Evolutionary conservation across 1,140 invertebrate species (phyloP), one percentile per base, ranked within the genome.

Genomic region (Lutraria rhynchaena): DNA sequence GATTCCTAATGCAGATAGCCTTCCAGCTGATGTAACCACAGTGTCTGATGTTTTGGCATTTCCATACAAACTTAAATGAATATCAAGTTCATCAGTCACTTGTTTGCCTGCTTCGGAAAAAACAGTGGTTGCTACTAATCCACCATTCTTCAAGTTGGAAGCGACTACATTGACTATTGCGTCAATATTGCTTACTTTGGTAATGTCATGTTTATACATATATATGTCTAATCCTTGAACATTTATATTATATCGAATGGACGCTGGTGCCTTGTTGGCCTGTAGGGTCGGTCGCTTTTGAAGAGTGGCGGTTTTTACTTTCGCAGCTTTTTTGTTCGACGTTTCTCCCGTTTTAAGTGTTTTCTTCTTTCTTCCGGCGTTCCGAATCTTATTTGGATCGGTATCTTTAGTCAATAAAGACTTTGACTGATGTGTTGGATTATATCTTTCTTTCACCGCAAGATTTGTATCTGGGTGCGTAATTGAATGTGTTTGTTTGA

Each of bases 121-220:
- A 3, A 80, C 22, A 9, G 33, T 22, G 9, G 13, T 58, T 3
- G 76, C 63, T 46, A 55, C 49, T 3, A 9, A 19, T 60, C 53
- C 76, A 9, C 76, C 76, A 13, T 44, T 31, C 33, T 44, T 70
- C 1, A 80, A n/a, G 46, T 31, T 53, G n/a, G 65, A 1, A 9
- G 60, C 29, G 1, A 80, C 76, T 46, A 67, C 60, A 80, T 80
- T 80, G 11, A 70, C 51, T 0, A 80, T 22, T 2, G 76, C 76
- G 29, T 80, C 76, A 63, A 80, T 80, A 55, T 60, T 80, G 49
- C 22, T 60, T 0, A 80, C n/a, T 60, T 80, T 80, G 0, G 63
- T 29, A 29, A 80, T 70, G 49, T 80, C 31, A n/a, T 80, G 63
- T 49, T 80, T 80, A 41, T 80, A 80, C 76, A 80, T 70, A 27